Evolutionary conservation across 1,140 invertebrate species (phyloP).

Genomic region (Mercenaria mercenaria): DNA sequence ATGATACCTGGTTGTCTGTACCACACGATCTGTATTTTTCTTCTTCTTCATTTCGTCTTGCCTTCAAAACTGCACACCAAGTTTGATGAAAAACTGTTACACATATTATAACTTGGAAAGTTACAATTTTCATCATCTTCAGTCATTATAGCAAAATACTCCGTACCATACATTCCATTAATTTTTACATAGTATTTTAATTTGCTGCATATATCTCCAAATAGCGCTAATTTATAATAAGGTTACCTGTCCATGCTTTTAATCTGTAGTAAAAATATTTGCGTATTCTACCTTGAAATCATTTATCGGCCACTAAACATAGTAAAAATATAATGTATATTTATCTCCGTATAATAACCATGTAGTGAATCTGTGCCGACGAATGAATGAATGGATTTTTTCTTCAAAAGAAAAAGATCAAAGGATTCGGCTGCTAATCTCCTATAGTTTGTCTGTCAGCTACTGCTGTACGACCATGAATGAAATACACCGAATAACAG

Average conservation of each 20-base stretch:
- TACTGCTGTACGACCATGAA: conserved; percentile 26
- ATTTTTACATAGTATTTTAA: neutral
- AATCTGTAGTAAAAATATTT: neutral
- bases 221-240: neutral
- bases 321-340: conserved; percentile 38
- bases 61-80: neutral
- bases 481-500: conserved; percentile 22
- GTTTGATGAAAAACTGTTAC: conserved; percentile 31
- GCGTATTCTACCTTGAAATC: neutral
- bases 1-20: conserved; percentile 1
- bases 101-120: conserved; percentile 41
- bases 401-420: conserved; percentile 46
- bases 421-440: conserved; percentile 42
- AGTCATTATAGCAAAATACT: conserved; percentile 38
- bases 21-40: neutral
- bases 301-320: neutral
- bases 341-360: conserved; percentile 40
- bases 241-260: neutral
- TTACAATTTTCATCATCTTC: conserved; percentile 49
- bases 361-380: conserved; percentile 21
- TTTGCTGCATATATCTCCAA: neutral
- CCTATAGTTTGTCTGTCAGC: conserved; percentile 18
- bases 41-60: conserved; percentile 1
- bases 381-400: conserved; percentile 50
- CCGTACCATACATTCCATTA: conserved; percentile 35